Base-by-base conservation (phyloP, 2,797 vertebrate species). In the Lacerta bilineata region DNA sequence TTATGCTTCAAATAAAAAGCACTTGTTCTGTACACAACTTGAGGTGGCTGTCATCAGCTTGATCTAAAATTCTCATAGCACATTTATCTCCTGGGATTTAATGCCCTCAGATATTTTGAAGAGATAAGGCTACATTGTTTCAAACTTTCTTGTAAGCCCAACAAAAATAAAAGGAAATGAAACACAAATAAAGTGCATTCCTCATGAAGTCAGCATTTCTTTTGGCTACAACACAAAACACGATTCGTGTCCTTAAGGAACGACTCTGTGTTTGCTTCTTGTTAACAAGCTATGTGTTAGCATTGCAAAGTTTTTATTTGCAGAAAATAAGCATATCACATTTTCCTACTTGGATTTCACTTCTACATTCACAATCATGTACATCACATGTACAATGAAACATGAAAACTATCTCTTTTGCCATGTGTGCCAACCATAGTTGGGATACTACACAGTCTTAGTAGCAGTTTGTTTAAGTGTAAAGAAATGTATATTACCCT, bases 41-140 rank as follows among this genome's bases (percentile, higher is more conserved):
- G 89, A 84, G 80, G 76, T 89, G 92, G 90, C 90, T 95, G 93
- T 91, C 79, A 84, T 93, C 92, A 93, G 7, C 39, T 89, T 94
- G 90, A 94, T 95, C 91, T 93, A 83, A 94, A 93, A 92, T 87
- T 81, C 91, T 93, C 91, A 94, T 94, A 90, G 90, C 84, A 71
- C 72, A 88, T 23, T 69, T 46, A 43, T 80, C 86, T 90, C 41
- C 91, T 0, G 11, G 80, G 91, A 78, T 78, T 90, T 17, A 88
- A 80, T 6, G 8, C 79, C 1, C 0, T 1, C 64, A 92, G 76
- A 84, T 90, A 39, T 83, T 80, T 84, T 10, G 33, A 11, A 3
- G 29, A 89, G 85, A 88, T 39, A 71, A 43, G 61, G 50, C 66
- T 41, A 74, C 27, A 20, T 0, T 72, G 82, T 36, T 46, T 81